Evolutionary conservation across 2,113 vertebrate genomes (phyloP).

Genomic region (Oxygymnocypris stewartii): DNA sequence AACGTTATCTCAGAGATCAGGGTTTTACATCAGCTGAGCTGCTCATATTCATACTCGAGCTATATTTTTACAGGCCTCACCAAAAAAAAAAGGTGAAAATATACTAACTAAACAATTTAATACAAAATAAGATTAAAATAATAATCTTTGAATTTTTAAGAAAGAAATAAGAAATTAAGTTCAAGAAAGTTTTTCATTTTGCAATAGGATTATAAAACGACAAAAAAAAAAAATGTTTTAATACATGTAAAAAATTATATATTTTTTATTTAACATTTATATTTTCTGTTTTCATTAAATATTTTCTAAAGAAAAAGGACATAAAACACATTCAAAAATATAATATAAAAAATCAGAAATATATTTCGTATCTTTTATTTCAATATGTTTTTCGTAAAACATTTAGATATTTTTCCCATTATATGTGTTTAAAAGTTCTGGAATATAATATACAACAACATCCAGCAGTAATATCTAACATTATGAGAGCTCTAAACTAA

Average conservation of each 20-base stretch:
- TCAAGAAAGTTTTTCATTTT: background rate
- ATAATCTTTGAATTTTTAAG: background rate
- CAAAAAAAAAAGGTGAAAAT: background rate
- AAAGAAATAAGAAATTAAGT: no score
- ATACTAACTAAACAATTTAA: background rate
- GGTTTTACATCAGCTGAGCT: background rate
- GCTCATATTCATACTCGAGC: background rate
- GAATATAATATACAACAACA: background rate
- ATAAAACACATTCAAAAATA: background rate
- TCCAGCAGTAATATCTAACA: background rate
- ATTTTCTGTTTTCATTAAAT: background rate
- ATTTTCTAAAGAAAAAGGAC: background rate
- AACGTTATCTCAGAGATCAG: background rate
- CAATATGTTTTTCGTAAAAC: no score
- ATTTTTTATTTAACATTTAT: background rate
- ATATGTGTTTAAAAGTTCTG: background rate
- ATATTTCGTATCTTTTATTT: background rate
- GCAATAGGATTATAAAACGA: background rate
- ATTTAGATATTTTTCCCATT: no score
- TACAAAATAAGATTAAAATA: background rate
- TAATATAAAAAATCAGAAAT: background rate
- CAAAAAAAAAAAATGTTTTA: background rate
- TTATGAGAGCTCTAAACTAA: background rate
- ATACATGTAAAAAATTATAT: background rate
- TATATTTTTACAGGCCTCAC: background rate